Base-by-base conservation (phyloP, 1,140 invertebrate species). In the Drosophila punjabiensis region DNA sequence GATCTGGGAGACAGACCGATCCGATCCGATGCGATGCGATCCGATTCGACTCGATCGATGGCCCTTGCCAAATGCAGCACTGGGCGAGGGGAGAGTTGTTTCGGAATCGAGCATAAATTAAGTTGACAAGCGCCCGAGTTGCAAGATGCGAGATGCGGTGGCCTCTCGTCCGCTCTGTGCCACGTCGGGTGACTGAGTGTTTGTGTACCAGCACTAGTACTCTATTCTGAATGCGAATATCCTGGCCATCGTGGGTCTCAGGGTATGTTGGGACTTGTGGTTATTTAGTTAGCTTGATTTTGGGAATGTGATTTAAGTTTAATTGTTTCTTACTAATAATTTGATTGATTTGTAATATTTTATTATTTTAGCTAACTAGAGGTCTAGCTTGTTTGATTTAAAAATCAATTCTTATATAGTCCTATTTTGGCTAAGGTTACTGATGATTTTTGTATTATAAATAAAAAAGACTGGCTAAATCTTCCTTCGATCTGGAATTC, bases 61-160 rank as follows among this genome's bases (percentile, higher is more conserved):
- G 86, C 50, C 82, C 80, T 81, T 82, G 86, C 86, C 86, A 86
- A 89, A 86, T 82, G 82, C 73, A 67, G 79, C 43, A 61, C 55
- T 43, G 59, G 16, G 16, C 20, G 47, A 18, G 41, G 37, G 66
- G 50, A 63, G 39, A 18, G n/a, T 24, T 56, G 70, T 74, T 78
- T 70, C 65, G 82, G 86, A 90, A 86, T 80, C 68, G 76, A 77
- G 86, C 79, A 89, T 89, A 89, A 89, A 89, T 89, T 89, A 89
- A 89, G 82, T 90, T 89, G 86, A 89, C 86, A 90, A 82, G 79
- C 61, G 76, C 48, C 53, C 69, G 52, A 41, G 65, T 33, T 50
- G 69, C 69, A 59, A 73, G 70, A 74, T 43, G 67, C 67, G 64
- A 73, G 70, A 52, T 43, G 68, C 45, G 69, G 69, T 56, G 59